Conservation (phyloP, 1,140 invertebrate genomes). For the Orchestia grillus region DNA sequence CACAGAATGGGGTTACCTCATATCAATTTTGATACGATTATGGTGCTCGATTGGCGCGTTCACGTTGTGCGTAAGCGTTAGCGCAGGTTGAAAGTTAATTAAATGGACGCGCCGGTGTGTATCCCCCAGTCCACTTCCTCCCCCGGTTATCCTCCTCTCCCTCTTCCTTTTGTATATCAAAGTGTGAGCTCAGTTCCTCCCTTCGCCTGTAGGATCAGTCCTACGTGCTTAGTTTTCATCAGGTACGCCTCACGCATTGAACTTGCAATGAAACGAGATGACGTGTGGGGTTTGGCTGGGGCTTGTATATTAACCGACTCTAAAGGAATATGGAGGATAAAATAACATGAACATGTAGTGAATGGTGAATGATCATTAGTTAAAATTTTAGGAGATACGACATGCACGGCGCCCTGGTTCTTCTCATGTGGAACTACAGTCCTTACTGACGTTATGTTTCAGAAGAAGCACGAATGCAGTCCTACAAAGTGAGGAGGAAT, state of each 20-base stretch:
- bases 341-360: background rate
- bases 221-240: background rate
- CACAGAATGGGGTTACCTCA: background rate
- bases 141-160: constrained; percentile 16
- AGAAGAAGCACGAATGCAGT: too few species aligned
- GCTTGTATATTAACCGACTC: too few species aligned
- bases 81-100: background rate
- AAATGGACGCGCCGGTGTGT: constrained; percentile 8
- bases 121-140: background rate
- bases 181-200: background rate
- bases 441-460: too few species aligned
- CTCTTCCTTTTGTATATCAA: constrained; percentile 11
- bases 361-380: too few species aligned
- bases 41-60: background rate
- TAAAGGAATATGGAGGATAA: background rate
- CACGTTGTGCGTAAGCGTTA: background rate
- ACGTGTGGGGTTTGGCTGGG: too few species aligned
- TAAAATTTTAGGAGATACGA: too few species aligned
- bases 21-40: background rate
- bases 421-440: too few species aligned
- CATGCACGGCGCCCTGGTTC: too few species aligned
- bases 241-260: background rate
- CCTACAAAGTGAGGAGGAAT: too few species aligned
- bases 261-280: too few species aligned
- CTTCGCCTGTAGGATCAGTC: background rate